phyloP scores from a whole-genome alignment of 2,888 invertebrate species.

The Hirudinaria manillensis region DNA sequence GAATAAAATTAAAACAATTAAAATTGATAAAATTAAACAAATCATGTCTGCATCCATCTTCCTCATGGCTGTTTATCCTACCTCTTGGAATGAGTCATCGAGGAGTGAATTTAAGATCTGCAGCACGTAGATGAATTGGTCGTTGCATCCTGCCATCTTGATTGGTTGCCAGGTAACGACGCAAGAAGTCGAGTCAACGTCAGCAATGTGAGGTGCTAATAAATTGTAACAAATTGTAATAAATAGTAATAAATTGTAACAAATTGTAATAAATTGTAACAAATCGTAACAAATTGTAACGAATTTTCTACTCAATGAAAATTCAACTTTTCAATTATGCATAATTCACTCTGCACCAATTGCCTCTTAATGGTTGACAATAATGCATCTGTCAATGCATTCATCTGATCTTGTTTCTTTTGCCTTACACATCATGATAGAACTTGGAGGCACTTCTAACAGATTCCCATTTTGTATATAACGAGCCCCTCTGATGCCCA shows the following conservation, averaged over 20 bases:
- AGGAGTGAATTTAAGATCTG: slow-evolving; percentile 58
- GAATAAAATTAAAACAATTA: slow-evolving; percentile 23
- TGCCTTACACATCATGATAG: too few relatives aligned
- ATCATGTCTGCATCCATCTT: slow-evolving; percentile 7
- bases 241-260: not conserved
- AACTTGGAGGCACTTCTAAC: too few relatives aligned
- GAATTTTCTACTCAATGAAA: too few relatives aligned
- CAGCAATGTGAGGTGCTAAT: slow-evolving; percentile 62
- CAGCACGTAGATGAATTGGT: slow-evolving; percentile 69
- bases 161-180: slow-evolving; percentile 65
- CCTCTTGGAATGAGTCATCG: slow-evolving; percentile 17
- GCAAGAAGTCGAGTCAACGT: slow-evolving; percentile 60
- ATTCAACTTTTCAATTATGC: too few relatives aligned
- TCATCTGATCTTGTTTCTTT: too few relatives aligned
- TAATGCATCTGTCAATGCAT: not conserved
- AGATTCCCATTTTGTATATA: too few relatives aligned
- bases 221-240: slow-evolving; percentile 24
- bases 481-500: too few relatives aligned
- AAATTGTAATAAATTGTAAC: too few relatives aligned
- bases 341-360: too few relatives aligned
- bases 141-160: slow-evolving; percentile 59
- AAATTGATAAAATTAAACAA: slow-evolving; percentile 5
- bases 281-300: not conserved
- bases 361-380: too few relatives aligned
- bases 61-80: not conserved